phyloP scores from a whole-genome alignment of 2,113 vertebrate genomes.

The Potamarius usumacintae region DNA sequence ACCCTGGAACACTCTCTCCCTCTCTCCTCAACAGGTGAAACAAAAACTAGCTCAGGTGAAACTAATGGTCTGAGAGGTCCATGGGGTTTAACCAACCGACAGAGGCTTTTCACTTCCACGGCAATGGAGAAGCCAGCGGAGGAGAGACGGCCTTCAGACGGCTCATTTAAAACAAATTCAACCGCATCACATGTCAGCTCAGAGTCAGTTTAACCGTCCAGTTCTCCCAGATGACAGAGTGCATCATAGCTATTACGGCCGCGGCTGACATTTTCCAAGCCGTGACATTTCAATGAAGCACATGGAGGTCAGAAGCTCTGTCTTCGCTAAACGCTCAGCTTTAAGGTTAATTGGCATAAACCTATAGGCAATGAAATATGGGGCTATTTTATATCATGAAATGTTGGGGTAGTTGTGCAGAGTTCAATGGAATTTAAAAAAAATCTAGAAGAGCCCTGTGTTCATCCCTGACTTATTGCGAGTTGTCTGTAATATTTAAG shows the following conservation, averaged over 20 bases:
- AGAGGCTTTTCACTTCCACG: constrained; percentile 24
- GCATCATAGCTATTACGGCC: constrained; percentile 42
- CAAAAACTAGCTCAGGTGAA: constrained; percentile 13
- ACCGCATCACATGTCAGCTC: constrained; percentile 11
- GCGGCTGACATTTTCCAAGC: constrained; percentile 53
- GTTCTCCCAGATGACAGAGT: constrained; percentile 38
- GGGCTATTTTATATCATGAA: constrained; percentile 14
- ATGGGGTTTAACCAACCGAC: constrained; percentile 8
- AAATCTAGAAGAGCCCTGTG: too few species aligned
- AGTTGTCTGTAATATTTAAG: neutral
- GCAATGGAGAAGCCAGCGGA: neutral
- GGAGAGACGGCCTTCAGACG: constrained; percentile 32
- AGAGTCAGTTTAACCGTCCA: constrained; percentile 35
- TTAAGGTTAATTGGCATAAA: constrained; percentile 59
- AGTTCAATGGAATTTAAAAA: constrained; percentile 15
- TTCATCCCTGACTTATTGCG: constrained; percentile 6
- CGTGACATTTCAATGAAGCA: constrained; percentile 55
- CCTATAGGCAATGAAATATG: constrained; percentile 44
- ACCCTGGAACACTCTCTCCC: neutral
- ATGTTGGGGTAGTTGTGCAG: neutral
- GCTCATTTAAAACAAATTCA: constrained; percentile 39
- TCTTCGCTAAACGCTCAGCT: constrained; percentile 35
- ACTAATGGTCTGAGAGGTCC: constrained; percentile 10
- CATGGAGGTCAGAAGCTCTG: constrained; percentile 17
- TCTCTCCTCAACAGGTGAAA: neutral